These are phyloP conservation scores for Coenonympha glycerion DNA, from an alignment of 2,888 invertebrate genomes.

Conservation along the genomic window DNA sequence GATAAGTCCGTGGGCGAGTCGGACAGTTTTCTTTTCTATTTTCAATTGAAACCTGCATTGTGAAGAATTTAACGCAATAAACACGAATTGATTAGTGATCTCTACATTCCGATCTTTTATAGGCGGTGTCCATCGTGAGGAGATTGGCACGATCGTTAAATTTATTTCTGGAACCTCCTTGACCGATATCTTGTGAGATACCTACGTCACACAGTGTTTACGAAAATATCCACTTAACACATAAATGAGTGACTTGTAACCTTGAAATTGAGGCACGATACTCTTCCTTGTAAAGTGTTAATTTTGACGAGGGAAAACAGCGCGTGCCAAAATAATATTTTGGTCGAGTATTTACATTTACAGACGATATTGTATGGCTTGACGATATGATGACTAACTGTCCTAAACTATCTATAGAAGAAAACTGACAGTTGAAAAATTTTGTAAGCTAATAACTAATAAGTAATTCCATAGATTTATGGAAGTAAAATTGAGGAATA, in stretches of 20 bases:
- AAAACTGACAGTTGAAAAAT: too few relatives aligned
- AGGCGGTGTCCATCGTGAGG: conserved; percentile 22
- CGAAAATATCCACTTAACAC: conserved; percentile 7
- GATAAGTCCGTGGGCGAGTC: too few relatives aligned
- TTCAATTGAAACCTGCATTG: background rate
- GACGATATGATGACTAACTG: too few relatives aligned
- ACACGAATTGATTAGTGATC: conserved; percentile 6
- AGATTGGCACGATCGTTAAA: conserved; percentile 36
- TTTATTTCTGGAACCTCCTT: conserved; percentile 45
- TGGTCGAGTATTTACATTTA: too few relatives aligned
- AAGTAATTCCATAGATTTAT: too few relatives aligned
- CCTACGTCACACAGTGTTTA: conserved; percentile 29
- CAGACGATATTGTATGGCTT: too few relatives aligned
- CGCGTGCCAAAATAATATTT: conserved; percentile 39
- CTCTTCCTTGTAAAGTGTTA: conserved; percentile 32
- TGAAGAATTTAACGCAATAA: background rate
- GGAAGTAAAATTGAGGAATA: too few relatives aligned
- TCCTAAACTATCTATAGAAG: too few relatives aligned
- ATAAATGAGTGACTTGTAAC: background rate
- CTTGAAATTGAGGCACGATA: background rate
- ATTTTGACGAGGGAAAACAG: conserved; percentile 42
- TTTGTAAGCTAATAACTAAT: too few relatives aligned
- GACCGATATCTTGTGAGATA: conserved; percentile 40
- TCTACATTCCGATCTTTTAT: conserved; percentile 29
- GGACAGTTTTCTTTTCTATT: too few relatives aligned